phyloP scores from a whole-genome alignment of 2,888 invertebrate genomes.

The Drosophila pullipes region DNA sequence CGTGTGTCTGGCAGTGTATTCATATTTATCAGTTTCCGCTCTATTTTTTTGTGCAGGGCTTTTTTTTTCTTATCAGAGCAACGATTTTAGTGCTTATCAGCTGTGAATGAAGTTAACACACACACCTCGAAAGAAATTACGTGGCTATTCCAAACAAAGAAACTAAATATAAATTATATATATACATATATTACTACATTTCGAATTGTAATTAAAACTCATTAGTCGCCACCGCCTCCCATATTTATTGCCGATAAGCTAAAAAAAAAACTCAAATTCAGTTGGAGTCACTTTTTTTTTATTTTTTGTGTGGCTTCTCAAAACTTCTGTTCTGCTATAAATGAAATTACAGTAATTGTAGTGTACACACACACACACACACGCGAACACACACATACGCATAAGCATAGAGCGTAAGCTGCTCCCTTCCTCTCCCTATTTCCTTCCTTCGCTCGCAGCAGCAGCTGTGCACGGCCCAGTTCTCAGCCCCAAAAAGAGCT shows the following conservation, averaged over 20 bases:
- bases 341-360: constrained; percentile 48
- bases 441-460: not conserved
- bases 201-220: constrained; percentile 29
- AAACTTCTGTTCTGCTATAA: constrained; percentile 36
- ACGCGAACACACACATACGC: not conserved
- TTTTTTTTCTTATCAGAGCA: constrained; percentile 30
- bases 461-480: constrained; percentile 63
- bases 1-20: not conserved
- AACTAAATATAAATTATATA: not conserved
- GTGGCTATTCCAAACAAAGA: constrained; percentile 20
- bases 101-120: constrained; percentile 10
- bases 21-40: constrained; percentile 25
- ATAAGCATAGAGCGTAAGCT: constrained; percentile 13
- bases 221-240: constrained; percentile 3
- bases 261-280: not conserved
- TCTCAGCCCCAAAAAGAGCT: constrained; percentile 58
- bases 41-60: not conserved
- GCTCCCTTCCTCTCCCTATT: not conserved
- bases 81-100: constrained; percentile 33
- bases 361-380: constrained; percentile 5
- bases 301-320: constrained; percentile 10
- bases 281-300: not conserved
- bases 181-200: not conserved
- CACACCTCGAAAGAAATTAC: constrained; percentile 20
- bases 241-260: constrained; percentile 47